A percentile compares a stretch with the other conserved stretches of the same genome.
Conservation (phyloP, 2,797 vertebrate species). For the Gastrophryne carolinensis region DNA sequence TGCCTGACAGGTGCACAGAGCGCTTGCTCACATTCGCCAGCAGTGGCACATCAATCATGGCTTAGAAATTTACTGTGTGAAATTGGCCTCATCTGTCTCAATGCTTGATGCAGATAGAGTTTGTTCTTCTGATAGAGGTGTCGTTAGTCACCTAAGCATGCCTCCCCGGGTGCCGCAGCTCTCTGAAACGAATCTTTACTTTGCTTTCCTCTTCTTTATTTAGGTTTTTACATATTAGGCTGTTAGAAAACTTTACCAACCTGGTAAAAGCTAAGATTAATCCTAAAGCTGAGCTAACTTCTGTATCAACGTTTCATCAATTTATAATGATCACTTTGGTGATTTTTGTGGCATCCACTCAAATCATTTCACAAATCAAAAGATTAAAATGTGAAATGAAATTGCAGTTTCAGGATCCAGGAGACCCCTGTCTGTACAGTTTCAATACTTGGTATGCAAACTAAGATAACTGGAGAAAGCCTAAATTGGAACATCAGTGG, state of each 20-base stretch:
- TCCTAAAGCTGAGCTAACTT: too few relatives aligned
- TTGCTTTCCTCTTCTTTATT: slow-evolving; percentile 36
- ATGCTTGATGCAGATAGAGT: slow-evolving; percentile 99
- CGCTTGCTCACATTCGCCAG: slow-evolving; percentile 82
- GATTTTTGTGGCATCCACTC: too few relatives aligned
- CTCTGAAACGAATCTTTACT: slow-evolving; percentile 64
- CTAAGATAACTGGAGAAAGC: too few relatives aligned
- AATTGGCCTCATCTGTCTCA: slow-evolving; percentile 99
- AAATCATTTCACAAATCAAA: too few relatives aligned
- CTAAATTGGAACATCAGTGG: too few relatives aligned
- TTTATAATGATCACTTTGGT: too few relatives aligned
- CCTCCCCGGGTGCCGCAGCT: slow-evolving; percentile 72
- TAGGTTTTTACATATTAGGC: slow-evolving; percentile 45
- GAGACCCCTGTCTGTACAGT: too few relatives aligned
- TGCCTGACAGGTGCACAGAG: slow-evolving; percentile 82
- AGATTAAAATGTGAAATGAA: too few relatives aligned
- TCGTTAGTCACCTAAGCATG: slow-evolving; percentile 93
- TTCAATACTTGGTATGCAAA: too few relatives aligned
- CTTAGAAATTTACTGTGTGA: slow-evolving; percentile 98
- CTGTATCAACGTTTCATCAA: too few relatives aligned
- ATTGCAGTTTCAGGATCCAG: too few relatives aligned
- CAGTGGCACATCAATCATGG: slow-evolving; percentile 97
- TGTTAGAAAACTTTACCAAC: neutral
- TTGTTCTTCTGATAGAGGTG: slow-evolving; percentile 95
- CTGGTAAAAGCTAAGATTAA: too few relatives aligned